Conservation (phyloP, 2,888 invertebrate species). For the Cheilosia variabilis region DNA sequence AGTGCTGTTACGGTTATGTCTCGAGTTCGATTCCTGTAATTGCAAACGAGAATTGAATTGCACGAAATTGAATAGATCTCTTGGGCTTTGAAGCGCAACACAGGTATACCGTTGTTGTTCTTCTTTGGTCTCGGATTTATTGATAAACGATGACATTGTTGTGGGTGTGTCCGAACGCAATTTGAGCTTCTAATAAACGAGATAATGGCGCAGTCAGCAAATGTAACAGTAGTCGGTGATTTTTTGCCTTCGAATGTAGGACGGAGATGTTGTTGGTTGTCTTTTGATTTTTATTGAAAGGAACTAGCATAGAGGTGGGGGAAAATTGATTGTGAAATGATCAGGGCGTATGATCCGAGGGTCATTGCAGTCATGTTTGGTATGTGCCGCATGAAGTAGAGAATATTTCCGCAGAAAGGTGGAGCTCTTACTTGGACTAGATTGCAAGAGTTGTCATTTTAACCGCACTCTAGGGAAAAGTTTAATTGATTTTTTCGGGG, state of each 20-base stretch:
- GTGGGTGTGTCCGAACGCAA: constrained; percentile 68
- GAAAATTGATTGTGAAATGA: constrained; percentile 8
- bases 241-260: constrained; percentile 20
- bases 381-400: neutral
- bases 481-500: too few species aligned
- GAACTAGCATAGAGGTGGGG: neutral
- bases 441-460: too few species aligned
- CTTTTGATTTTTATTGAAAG: constrained; percentile 18
- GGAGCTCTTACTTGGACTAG: too few species aligned
- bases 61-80: constrained; percentile 64
- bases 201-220: constrained; percentile 53
- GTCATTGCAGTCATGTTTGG: neutral
- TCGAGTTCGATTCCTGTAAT: constrained; percentile 22
- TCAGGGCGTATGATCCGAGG: neutral
- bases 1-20: constrained; percentile 67
- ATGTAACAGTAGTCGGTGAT: constrained; percentile 7
- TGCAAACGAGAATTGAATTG: constrained; percentile 60
- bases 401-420: neutral
- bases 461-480: too few species aligned
- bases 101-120: constrained; percentile 59
- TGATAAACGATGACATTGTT: constrained; percentile 74
- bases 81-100: constrained; percentile 21
- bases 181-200: constrained; percentile 31
- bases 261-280: constrained; percentile 5
- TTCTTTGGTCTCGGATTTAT: constrained; percentile 55